Conservation (phyloP, 2,113 vertebrate species). For the Neotoma lepida region DNA sequence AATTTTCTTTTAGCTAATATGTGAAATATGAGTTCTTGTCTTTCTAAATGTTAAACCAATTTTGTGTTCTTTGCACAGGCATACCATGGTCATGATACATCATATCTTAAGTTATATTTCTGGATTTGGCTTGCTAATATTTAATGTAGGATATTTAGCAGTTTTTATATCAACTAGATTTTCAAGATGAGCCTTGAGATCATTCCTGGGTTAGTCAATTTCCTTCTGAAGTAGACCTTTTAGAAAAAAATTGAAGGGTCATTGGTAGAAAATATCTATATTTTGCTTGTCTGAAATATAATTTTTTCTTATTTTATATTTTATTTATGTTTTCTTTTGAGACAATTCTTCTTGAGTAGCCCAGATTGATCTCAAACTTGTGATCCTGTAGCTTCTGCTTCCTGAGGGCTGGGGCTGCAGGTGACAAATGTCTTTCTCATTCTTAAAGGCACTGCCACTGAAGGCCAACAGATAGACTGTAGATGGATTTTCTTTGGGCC, state of each 20-base stretch:
- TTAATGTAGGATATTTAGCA: neutral
- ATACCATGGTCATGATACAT: neutral
- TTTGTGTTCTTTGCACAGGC: neutral
- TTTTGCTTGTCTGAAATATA: neutral
- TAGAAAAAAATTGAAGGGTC: neutral
- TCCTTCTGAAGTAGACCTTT: neutral
- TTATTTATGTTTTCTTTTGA: neutral
- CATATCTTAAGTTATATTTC: slow-evolving; percentile 18
- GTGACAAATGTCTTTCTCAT: neutral
- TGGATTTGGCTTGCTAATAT: neutral
- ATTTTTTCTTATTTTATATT: neutral
- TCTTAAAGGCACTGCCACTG: neutral
- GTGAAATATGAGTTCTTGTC: neutral
- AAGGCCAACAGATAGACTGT: neutral
- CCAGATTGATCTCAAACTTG: neutral
- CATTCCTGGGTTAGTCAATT: neutral
- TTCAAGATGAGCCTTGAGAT: neutral
- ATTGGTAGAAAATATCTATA: neutral
- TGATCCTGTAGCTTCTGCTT: neutral
- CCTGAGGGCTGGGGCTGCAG: no score
- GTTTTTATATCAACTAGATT: neutral
- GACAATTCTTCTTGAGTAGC: neutral
- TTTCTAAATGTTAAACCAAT: slow-evolving; percentile 31
- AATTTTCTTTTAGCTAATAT: neutral
- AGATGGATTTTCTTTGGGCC: neutral